phyloP scores from a whole-genome alignment of 2,888 invertebrate species.

The Cristatella mucedo region DNA sequence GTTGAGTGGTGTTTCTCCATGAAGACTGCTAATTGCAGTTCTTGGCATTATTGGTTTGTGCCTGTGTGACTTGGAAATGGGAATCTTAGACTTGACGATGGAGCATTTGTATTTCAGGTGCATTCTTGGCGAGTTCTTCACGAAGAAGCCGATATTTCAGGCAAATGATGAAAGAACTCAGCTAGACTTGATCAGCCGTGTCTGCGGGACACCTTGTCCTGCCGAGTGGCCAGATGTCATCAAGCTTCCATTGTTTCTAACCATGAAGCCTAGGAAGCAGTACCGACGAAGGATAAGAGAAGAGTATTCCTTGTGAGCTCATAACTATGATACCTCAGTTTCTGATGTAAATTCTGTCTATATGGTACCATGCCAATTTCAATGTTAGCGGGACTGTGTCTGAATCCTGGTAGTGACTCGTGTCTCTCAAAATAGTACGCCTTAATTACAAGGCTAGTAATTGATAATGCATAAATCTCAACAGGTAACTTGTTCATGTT shows the following conservation, averaged over 20 bases:
- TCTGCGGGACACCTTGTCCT: slow-evolving; percentile 88
- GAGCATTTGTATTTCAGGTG: slow-evolving; percentile 45
- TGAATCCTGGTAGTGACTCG: neutral
- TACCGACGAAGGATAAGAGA: slow-evolving; percentile 75
- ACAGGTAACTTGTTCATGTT: too few species aligned
- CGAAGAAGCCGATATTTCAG: slow-evolving; percentile 86
- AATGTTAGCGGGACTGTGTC: too few species aligned
- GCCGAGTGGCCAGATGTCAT: slow-evolving; percentile 94
- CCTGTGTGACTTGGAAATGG: too few species aligned
- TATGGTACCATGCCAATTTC: too few species aligned
- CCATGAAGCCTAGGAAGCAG: slow-evolving; percentile 73
- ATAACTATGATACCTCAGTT: too few species aligned
- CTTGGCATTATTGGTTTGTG: too few species aligned
- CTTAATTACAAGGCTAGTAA: too few species aligned
- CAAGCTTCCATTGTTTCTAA: slow-evolving; percentile 75
- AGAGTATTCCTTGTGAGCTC: slow-evolving; percentile 64
- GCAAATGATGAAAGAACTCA: slow-evolving; percentile 81
- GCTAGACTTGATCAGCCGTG: slow-evolving; percentile 75
- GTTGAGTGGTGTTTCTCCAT: too few species aligned
- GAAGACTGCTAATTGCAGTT: too few species aligned
- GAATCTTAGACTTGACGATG: too few species aligned
- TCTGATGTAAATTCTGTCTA: too few species aligned
- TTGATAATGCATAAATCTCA: too few species aligned
- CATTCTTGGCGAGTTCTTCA: slow-evolving; percentile 90
- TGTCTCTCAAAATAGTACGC: neutral